phyloP scores from a whole-genome alignment of 2,888 invertebrate species.

The Tetragnatha montana region DNA sequence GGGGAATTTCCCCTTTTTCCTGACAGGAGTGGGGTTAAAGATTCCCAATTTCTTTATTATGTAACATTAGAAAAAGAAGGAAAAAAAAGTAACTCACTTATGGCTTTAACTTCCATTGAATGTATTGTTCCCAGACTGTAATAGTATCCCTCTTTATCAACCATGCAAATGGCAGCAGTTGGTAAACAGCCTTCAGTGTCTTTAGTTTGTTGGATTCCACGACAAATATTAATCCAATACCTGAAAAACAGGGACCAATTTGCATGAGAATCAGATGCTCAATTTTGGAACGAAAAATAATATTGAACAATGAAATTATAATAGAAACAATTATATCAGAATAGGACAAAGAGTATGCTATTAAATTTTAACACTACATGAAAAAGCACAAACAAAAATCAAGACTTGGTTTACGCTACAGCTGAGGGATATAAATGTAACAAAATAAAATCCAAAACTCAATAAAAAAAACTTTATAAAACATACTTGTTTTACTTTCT shows the following conservation, averaged over 20 bases:
- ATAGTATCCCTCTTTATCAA: not conserved
- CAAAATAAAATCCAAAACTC: not conserved
- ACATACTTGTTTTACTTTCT: not conserved
- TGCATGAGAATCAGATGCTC: not conserved
- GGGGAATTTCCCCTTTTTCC: no score
- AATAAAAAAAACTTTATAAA: not conserved
- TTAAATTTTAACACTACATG: no score
- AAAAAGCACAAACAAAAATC: no score
- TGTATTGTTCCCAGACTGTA: constrained; percentile 49
- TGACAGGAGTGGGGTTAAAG: no score
- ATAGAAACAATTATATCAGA: not conserved
- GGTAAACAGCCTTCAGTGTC: constrained; percentile 28
- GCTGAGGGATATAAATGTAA: no score
- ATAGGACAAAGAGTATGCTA: not conserved
- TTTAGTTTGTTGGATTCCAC: constrained; percentile 30
- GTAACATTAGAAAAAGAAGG: not conserved
- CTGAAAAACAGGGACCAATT: constrained; percentile 12
- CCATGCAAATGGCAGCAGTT: constrained; percentile 56
- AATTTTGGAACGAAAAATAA: not conserved
- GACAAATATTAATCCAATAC: constrained; percentile 64
- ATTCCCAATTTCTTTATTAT: no score
- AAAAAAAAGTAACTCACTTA: constrained; percentile 35
- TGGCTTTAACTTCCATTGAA: constrained; percentile 42
- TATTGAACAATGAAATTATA: not conserved
- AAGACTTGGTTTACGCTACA: no score